Percentiles rank a stretch among this genome's conserved stretches.
These are phyloP conservation scores for Fundulus diaphanus DNA, from an alignment of 2,797 vertebrate genomes.

Conservation along the genomic window DNA sequence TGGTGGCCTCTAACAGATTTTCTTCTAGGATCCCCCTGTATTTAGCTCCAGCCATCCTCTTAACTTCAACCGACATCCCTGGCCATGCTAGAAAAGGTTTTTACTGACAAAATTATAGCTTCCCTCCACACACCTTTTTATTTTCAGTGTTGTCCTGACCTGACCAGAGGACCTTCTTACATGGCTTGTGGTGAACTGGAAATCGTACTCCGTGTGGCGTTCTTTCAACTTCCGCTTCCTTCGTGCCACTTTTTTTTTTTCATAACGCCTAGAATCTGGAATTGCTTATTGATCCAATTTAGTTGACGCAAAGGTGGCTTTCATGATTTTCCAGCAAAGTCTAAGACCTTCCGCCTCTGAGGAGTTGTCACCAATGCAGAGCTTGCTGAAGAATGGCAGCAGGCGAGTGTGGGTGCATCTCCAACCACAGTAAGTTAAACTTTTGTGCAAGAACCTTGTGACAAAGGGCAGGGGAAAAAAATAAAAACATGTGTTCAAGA, in stretches of 20 bases:
- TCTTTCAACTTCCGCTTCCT: background rate
- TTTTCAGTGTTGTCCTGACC: background rate
- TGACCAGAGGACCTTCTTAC: background rate
- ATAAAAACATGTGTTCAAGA: background rate
- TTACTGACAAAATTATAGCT: background rate
- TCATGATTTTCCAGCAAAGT: background rate
- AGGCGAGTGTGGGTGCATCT: background rate
- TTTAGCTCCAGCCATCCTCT: background rate
- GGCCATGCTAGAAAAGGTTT: background rate
- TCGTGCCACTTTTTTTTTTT: background rate
- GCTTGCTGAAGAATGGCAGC: background rate
- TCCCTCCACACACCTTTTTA: background rate
- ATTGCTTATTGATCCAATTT: background rate
- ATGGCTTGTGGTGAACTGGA: background rate
- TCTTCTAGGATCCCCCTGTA: background rate
- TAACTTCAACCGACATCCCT: background rate
- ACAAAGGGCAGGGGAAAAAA: background rate
- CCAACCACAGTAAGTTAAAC: background rate
- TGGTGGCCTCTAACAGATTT: background rate
- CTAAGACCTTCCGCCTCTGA: background rate
- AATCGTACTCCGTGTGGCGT: background rate
- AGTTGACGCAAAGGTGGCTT: background rate
- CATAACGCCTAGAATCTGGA: background rate
- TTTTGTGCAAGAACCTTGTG: background rate
- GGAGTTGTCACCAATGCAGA: background rate